phyloP scores from a whole-genome alignment of 2,797 vertebrate species.

The Rhinoraja longicauda region DNA sequence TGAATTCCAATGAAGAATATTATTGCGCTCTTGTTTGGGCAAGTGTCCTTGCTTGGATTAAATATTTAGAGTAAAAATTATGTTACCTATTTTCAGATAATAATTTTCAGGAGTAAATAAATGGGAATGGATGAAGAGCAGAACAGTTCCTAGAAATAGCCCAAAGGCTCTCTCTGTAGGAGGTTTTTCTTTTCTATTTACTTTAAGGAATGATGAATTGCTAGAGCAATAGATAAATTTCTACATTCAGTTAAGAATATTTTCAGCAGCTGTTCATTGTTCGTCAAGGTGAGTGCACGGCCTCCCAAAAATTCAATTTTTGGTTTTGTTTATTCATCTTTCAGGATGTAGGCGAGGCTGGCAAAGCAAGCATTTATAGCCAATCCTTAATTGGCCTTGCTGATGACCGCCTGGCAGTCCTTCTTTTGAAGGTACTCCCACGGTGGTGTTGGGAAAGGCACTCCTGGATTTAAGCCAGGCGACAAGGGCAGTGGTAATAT shows the following conservation, averaged over 20 bases:
- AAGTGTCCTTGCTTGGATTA: background rate
- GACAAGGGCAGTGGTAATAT: too few species aligned
- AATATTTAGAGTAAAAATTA: background rate
- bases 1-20: background rate
- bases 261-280: background rate
- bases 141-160: background rate
- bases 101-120: too few species aligned
- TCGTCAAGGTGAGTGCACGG: background rate
- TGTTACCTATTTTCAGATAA: too few species aligned
- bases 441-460: too few species aligned
- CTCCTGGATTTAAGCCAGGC: too few species aligned
- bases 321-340: too few species aligned
- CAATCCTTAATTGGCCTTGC: too few species aligned
- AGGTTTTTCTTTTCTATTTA: background rate
- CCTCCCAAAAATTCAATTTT: background rate
- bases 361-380: too few species aligned
- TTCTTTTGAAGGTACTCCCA: too few species aligned
- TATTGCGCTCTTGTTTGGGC: background rate
- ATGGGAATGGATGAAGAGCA: background rate
- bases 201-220: background rate
- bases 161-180: background rate
- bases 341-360: too few species aligned
- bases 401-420: too few species aligned
- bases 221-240: background rate
- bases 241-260: background rate